These are phyloP conservation scores for Geopemphigus sp. DNA, from an alignment of 1,140 invertebrate species.

Conservation along the genomic window DNA sequence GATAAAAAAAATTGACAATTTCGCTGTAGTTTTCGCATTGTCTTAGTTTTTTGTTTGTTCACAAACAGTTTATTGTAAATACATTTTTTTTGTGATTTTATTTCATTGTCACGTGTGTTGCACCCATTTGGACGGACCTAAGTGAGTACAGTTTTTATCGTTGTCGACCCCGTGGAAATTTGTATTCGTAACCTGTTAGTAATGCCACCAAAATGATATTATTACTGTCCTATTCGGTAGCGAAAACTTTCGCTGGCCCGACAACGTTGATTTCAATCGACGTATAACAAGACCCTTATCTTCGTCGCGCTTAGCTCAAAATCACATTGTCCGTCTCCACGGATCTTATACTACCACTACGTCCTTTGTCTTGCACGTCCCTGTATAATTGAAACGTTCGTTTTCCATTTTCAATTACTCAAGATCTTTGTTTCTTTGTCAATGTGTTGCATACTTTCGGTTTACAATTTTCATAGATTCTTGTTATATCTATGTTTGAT, in stretches of 20 bases:
- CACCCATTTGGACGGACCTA: slow-evolving; percentile 71
- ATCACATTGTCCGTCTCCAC: background rate
- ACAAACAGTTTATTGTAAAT: slow-evolving; percentile 6
- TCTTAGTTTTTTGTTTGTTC: slow-evolving; percentile 22
- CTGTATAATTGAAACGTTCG: background rate
- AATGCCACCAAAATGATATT: background rate
- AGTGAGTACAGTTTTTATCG: slow-evolving; percentile 55
- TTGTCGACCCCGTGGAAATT: background rate
- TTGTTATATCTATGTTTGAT: no score
- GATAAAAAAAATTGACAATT: slow-evolving; percentile 41
- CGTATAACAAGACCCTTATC: no score
- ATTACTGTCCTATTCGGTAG: no score
- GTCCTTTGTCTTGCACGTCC: background rate
- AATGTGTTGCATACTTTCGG: no score
- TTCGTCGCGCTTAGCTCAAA: no score
- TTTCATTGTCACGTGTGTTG: slow-evolving; percentile 63
- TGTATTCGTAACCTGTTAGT: no score
- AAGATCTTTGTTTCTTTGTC: no score
- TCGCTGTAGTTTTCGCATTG: slow-evolving; percentile 8
- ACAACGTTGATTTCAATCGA: no score
- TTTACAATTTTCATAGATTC: no score
- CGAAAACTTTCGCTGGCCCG: background rate
- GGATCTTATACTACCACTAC: background rate
- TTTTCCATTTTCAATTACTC: no score
- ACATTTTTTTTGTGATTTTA: slow-evolving; percentile 23